These are phyloP conservation scores for Numida meleagris DNA, from an alignment of 2,113 vertebrate genomes.

Conservation along the genomic window DNA sequence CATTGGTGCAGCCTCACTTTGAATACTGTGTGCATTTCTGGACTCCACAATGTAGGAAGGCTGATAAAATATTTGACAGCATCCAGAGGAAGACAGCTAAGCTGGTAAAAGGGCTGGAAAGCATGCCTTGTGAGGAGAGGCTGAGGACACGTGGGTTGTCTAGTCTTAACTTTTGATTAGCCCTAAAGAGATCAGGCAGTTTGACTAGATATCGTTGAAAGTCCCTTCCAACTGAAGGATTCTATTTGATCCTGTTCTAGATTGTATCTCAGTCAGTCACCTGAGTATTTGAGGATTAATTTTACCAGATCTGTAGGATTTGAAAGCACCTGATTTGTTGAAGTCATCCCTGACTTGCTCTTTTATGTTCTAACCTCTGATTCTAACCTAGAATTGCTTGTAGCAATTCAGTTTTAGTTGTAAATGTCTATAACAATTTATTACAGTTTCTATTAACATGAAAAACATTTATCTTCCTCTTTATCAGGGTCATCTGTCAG, in stretches of 20 bases:
- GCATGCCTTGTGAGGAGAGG: too few species aligned
- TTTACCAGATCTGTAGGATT: not conserved
- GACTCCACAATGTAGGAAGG: too few species aligned
- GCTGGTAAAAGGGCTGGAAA: too few species aligned
- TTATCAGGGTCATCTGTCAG: conserved; percentile 93
- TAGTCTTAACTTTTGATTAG: not conserved
- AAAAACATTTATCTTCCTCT: not conserved
- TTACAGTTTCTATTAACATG: too few species aligned
- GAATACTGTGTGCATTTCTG: too few species aligned
- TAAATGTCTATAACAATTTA: too few species aligned
- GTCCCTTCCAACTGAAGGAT: not conserved
- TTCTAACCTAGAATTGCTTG: not conserved
- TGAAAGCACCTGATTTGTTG: not conserved
- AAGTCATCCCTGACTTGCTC: not conserved
- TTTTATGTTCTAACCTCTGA: not conserved
- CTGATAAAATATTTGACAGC: too few species aligned
- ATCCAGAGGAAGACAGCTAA: too few species aligned
- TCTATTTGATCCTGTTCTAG: not conserved
- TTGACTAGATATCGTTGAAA: not conserved
- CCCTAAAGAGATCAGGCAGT: not conserved
- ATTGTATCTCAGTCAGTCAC: not conserved
- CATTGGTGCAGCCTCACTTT: too few species aligned
- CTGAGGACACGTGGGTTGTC: not conserved
- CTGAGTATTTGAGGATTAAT: not conserved
- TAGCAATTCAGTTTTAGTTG: not conserved